Percentiles rank a stretch among this genome's conserved stretches.
Conservation (phyloP, 1,140 invertebrate species). For the Platyura marginata region DNA sequence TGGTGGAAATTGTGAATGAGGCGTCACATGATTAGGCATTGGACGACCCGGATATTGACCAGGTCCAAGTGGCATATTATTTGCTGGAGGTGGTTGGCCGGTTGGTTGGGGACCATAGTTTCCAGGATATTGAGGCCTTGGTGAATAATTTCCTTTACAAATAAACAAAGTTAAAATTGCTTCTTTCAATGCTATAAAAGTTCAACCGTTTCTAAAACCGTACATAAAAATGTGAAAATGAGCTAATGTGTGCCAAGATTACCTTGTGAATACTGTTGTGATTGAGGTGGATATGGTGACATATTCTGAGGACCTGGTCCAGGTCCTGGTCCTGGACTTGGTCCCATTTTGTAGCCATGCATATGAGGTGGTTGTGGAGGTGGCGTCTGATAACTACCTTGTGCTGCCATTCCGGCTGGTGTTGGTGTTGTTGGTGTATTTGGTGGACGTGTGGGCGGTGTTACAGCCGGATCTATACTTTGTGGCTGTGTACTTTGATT, state of each 20-base stretch:
- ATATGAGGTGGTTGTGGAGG: conserved; percentile 22
- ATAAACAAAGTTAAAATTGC: no score
- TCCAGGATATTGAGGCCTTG: conserved; percentile 30
- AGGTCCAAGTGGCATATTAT: conserved; percentile 21
- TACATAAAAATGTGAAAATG: no score
- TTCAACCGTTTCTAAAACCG: no score
- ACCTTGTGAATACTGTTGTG: conserved; percentile 35
- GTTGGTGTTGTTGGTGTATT: conserved; percentile 36
- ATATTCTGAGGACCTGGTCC: conserved; percentile 26
- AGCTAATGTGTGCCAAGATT: conserved; percentile 2
- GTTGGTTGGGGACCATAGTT: conserved; percentile 26
- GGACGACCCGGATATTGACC: conserved; percentile 28
- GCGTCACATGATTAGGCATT: conserved; percentile 32
- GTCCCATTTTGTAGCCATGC: conserved; percentile 21
- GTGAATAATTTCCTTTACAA: conserved; percentile 32
- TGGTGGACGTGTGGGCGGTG: conserved; percentile 13
- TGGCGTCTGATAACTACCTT: conserved; percentile 25
- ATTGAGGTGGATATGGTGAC: conserved; percentile 29
- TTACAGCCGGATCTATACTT: conserved; percentile 8
- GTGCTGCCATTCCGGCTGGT: conserved; percentile 32
- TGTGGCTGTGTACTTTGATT: conserved; percentile 9
- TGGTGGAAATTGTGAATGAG: conserved; percentile 28
- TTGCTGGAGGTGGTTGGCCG: conserved; percentile 14
- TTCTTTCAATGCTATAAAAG: no score
- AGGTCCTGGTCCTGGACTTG: conserved; percentile 14